phyloP scores from a whole-genome alignment of 2,797 vertebrate genomes.

The Nannoperca australis region DNA sequence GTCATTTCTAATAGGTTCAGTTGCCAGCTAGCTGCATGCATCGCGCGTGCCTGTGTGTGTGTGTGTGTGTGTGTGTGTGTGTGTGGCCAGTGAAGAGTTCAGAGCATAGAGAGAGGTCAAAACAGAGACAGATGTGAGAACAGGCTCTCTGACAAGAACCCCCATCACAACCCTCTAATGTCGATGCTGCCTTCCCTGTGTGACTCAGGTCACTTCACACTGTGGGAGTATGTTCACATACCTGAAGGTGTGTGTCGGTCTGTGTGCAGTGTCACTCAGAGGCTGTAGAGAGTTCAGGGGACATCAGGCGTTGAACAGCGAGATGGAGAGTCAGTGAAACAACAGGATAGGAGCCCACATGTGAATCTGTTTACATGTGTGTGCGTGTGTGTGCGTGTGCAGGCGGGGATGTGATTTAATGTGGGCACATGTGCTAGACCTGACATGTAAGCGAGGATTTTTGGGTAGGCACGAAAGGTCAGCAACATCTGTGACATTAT shows the following conservation, averaged over 20 bases:
- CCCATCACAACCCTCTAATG: constrained; percentile 61
- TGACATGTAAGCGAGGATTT: constrained; percentile 5
- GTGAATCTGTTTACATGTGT: constrained; percentile 12
- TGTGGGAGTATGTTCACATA: constrained; percentile 45
- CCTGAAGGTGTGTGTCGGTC: constrained; percentile 33
- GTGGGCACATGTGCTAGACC: not conserved
- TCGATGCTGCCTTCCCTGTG: constrained; percentile 40
- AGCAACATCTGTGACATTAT: constrained; percentile 46
- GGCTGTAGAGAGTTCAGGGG: constrained; percentile 30
- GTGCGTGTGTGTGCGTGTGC: not conserved
- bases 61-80: constrained; percentile 30
- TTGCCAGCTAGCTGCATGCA: constrained; percentile 34
- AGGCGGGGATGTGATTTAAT: not conserved
- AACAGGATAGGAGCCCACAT: not conserved
- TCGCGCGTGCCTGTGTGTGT: constrained; percentile 23
- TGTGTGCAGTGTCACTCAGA: constrained; percentile 49
- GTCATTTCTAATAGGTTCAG: constrained; percentile 52
- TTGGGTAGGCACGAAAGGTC: constrained; percentile 45
- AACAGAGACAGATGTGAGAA: constrained; percentile 72
- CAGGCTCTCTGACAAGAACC: constrained; percentile 60
- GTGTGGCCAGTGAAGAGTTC: constrained; percentile 43
- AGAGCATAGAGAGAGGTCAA: constrained; percentile 64
- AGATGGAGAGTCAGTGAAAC: constrained; percentile 1
- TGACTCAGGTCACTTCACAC: constrained; percentile 66
- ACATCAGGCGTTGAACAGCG: constrained; percentile 2